Percentiles rank a stretch among this genome's conserved stretches.
phyloP scores from a whole-genome alignment of 2,797 vertebrate species.

The Ambastaia sidthimunki region DNA sequence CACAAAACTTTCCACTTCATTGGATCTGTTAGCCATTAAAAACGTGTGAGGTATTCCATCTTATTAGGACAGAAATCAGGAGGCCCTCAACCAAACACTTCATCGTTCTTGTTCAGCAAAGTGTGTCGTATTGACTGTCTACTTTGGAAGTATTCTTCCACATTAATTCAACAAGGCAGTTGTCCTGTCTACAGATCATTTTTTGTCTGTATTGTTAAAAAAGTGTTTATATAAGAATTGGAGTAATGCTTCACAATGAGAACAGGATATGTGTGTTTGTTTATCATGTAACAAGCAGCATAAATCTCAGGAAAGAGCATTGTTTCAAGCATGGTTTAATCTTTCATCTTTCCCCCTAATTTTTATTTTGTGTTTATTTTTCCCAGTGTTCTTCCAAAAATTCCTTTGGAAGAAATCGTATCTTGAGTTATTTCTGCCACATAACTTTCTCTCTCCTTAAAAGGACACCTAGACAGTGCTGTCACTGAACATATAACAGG shows the following conservation, averaged over 20 bases:
- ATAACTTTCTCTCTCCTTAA: neutral
- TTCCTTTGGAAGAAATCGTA: neutral
- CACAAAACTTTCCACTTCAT: slow-evolving; percentile 24
- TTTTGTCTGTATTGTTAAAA: neutral
- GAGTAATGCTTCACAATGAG: slow-evolving; percentile 6
- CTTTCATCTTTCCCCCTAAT: neutral
- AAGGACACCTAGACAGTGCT: neutral
- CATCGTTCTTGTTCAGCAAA: neutral
- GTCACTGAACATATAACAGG: neutral
- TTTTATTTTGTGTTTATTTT: neutral
- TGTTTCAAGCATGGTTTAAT: neutral
- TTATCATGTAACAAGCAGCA: neutral
- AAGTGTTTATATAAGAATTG: neutral
- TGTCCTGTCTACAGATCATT: neutral
- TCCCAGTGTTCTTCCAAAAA: neutral
- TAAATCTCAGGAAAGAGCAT: neutral
- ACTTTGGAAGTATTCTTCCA: neutral
- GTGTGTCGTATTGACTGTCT: slow-evolving; percentile 5
- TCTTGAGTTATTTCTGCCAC: neutral
- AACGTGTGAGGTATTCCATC: slow-evolving; percentile 14
- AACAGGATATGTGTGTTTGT: slow-evolving; percentile 4
- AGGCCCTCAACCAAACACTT: slow-evolving; percentile 23
- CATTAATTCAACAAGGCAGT: neutral
- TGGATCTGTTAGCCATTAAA: slow-evolving; percentile 11
- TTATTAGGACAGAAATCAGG: neutral